These are phyloP conservation scores for Triplophysa siluroides DNA, from an alignment of 2,113 vertebrate genomes.

Conservation along the genomic window DNA sequence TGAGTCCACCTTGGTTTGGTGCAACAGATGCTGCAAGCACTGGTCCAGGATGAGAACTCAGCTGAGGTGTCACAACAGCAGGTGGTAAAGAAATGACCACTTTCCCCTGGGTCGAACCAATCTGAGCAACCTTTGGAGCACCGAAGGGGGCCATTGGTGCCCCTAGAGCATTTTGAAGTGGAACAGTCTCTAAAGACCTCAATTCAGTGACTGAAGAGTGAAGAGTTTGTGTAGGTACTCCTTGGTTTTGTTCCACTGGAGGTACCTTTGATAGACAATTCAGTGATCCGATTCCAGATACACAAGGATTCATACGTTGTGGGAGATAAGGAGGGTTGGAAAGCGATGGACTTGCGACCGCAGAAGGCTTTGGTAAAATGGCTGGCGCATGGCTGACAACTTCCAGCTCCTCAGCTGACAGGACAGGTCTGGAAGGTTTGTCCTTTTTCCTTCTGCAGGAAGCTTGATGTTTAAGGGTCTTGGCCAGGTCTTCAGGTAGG, in stretches of 20 bases:
- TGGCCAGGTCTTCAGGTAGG: slow-evolving; percentile 75
- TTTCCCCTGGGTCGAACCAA: not conserved
- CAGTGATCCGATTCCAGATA: not conserved
- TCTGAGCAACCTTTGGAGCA: slow-evolving; percentile 9
- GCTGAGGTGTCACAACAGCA: not conserved
- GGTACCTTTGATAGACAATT: not conserved
- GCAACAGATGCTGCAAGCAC: not conserved
- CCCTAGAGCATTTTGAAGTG: slow-evolving; percentile 4
- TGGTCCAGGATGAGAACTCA: not conserved
- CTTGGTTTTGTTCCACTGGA: not conserved
- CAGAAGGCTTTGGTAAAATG: slow-evolving; percentile 35
- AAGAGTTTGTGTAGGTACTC: no score
- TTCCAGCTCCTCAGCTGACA: not conserved
- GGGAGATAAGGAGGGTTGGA: not conserved
- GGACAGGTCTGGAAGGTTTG: slow-evolving; percentile 53
- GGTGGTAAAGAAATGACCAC: slow-evolving; percentile 22
- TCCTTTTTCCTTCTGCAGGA: slow-evolving; percentile 44
- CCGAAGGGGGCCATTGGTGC: not conserved
- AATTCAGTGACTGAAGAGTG: not conserved
- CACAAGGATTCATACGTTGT: not conserved
- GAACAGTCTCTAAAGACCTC: not conserved
- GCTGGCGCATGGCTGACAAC: slow-evolving; percentile 42
- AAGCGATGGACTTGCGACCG: not conserved
- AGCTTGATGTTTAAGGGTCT: slow-evolving; percentile 65
- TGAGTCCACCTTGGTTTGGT: slow-evolving; percentile 17